phyloP scores from a whole-genome alignment of 2,888 invertebrate species.

The Parelbella ahira region DNA sequence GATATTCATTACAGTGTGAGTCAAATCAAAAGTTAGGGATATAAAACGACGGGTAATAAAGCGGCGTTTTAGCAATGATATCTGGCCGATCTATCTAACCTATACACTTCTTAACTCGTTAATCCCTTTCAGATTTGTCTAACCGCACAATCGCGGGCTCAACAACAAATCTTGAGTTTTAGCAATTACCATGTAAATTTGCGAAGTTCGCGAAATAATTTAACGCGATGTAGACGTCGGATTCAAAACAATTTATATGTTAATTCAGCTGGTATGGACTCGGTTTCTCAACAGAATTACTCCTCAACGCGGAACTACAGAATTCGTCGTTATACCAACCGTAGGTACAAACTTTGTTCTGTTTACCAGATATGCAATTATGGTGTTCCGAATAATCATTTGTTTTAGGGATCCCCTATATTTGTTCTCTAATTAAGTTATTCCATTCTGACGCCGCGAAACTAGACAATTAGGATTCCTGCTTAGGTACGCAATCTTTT shows the following conservation, averaged over 20 bases:
- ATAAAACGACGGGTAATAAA: too few species aligned
- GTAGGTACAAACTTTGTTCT: constrained; percentile 23
- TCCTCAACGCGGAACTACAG: constrained; percentile 30
- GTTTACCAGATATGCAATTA: constrained; percentile 23
- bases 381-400: constrained; percentile 11
- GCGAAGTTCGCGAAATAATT: constrained; percentile 78
- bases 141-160: constrained; percentile 70
- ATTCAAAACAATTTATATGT: constrained; percentile 80
- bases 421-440: constrained; percentile 3
- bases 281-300: constrained; percentile 44
- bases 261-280: constrained; percentile 72
- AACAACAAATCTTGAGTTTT: constrained; percentile 79
- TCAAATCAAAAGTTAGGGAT: constrained; percentile 3
- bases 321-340: constrained; percentile 21
- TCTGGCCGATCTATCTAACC: constrained; percentile 43
- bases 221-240: constrained; percentile 71
- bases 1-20: constrained; percentile 7
- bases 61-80: constrained; percentile 31
- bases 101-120: constrained; percentile 54
- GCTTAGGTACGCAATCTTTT: too few species aligned
- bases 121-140: constrained; percentile 60
- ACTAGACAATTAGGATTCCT: too few species aligned
- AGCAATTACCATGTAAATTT: constrained; percentile 79
- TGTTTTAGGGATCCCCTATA: constrained; percentile 3
- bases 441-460: too few species aligned